Conservation (phyloP, 2,113 vertebrate genomes). For the Platichthys flesus region DNA sequence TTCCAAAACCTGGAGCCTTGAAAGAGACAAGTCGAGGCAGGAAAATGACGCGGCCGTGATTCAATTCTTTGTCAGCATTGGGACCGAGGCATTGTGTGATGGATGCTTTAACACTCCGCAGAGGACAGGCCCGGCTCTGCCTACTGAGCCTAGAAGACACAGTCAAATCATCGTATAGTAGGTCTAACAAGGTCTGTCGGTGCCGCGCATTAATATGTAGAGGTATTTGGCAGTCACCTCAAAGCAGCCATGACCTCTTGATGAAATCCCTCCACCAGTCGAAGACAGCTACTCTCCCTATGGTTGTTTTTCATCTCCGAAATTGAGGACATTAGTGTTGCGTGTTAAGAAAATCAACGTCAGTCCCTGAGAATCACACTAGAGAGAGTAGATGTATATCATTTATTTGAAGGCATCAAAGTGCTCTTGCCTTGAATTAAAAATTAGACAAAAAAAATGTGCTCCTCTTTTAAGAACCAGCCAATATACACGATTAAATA, state of each 20-base stretch:
- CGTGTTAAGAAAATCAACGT: too few species aligned
- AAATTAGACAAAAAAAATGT: background rate
- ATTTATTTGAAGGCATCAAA: background rate
- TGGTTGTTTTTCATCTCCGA: too few species aligned
- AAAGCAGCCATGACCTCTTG: background rate
- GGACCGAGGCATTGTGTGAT: background rate
- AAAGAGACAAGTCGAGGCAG: background rate
- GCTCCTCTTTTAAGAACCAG: background rate
- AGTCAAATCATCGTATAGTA: background rate
- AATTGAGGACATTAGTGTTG: too few species aligned
- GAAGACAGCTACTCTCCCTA: too few species aligned
- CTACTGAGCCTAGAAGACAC: background rate
- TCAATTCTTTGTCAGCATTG: slow-evolving; percentile 5
- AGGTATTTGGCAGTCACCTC: background rate
- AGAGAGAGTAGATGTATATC: too few species aligned
- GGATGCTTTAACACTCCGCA: slow-evolving; percentile 1
- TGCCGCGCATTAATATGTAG: slow-evolving; percentile 22
- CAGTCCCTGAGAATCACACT: too few species aligned
- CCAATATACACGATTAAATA: background rate
- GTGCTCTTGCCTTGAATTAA: background rate
- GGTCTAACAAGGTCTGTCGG: background rate
- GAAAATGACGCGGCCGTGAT: background rate
- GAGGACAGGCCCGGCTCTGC: background rate
- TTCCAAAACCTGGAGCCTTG: slow-evolving; percentile 21
- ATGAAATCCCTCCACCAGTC: background rate